Conservation (phyloP, 2,888 invertebrate genomes). For the Sclerodermus sp. region DNA sequence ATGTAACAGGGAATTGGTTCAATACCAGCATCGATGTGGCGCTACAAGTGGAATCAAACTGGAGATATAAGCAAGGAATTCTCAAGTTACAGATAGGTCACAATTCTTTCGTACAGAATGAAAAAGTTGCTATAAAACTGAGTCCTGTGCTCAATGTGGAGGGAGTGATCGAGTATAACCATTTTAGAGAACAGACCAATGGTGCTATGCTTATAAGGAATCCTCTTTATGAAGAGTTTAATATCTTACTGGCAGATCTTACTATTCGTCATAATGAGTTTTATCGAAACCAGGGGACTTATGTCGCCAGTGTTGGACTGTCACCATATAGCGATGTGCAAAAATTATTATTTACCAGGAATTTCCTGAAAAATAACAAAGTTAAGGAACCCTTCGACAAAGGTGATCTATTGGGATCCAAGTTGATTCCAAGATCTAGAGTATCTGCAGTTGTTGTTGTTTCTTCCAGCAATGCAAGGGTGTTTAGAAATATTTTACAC, state of each 20-base stretch:
- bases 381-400: constrained; percentile 83
- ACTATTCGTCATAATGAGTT: constrained; percentile 87
- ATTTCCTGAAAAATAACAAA: constrained; percentile 83
- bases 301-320: constrained; percentile 83
- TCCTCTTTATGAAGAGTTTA: constrained; percentile 77
- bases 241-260: constrained; percentile 71
- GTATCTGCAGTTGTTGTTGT: constrained; percentile 92
- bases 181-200: constrained; percentile 78
- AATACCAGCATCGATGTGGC: constrained; percentile 78
- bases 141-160: constrained; percentile 80
- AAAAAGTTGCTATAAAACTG: constrained; percentile 74
- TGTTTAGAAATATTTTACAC: constrained; percentile 88
- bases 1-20: constrained; percentile 91
- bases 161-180: constrained; percentile 83
- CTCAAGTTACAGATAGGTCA: constrained; percentile 80
- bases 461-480: constrained; percentile 85
- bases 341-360: constrained; percentile 80
- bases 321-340: constrained; percentile 86
- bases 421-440: constrained; percentile 83
- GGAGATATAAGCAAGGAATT: constrained; percentile 63
- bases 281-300: constrained; percentile 83
- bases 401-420: constrained; percentile 65
- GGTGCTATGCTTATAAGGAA: constrained; percentile 87
- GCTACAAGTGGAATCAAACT: constrained; percentile 88
- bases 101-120: constrained; percentile 78